These are phyloP conservation scores for Gavialis gangeticus DNA, from an alignment of 2,113 vertebrate species.

Conservation along the genomic window DNA sequence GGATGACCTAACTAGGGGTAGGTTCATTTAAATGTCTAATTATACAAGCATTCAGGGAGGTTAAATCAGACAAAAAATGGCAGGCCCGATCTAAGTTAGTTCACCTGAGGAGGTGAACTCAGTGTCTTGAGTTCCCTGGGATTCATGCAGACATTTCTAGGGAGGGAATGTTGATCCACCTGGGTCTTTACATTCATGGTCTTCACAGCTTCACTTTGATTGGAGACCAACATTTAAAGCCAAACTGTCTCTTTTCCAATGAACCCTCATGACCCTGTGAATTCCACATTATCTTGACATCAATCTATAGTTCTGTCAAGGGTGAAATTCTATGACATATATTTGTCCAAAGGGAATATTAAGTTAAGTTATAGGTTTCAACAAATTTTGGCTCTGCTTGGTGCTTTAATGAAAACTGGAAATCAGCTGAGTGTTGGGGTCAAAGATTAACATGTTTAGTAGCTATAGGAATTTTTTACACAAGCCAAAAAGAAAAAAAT, in stretches of 20 bases:
- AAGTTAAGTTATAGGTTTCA: not conserved
- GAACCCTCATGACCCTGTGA: not conserved
- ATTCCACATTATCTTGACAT: not conserved
- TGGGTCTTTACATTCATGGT: not conserved
- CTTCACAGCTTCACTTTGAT: not conserved
- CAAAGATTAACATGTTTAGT: not conserved
- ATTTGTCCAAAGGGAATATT: not conserved
- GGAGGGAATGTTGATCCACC: rapidly evolving
- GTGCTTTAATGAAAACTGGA: not conserved
- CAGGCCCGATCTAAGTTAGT: too few relatives aligned
- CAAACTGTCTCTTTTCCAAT: not conserved
- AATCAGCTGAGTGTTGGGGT: not conserved
- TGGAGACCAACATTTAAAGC: not conserved
- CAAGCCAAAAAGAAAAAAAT: not conserved
- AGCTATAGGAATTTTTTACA: not conserved
- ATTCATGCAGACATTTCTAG: not conserved
- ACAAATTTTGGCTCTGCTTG: not conserved
- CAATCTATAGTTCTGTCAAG: not conserved
- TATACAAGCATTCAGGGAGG: too few relatives aligned
- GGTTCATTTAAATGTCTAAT: too few relatives aligned
- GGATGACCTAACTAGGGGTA: too few relatives aligned
- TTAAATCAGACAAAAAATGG: too few relatives aligned
- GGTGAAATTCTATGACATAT: not conserved
- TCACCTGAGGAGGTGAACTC: too few relatives aligned
- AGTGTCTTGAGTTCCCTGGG: not conserved